Evolutionary conservation across 2,888 invertebrate species (phyloP), one percentile per base, ranked within the genome.

Genomic region (Zele albiditarsus): DNA sequence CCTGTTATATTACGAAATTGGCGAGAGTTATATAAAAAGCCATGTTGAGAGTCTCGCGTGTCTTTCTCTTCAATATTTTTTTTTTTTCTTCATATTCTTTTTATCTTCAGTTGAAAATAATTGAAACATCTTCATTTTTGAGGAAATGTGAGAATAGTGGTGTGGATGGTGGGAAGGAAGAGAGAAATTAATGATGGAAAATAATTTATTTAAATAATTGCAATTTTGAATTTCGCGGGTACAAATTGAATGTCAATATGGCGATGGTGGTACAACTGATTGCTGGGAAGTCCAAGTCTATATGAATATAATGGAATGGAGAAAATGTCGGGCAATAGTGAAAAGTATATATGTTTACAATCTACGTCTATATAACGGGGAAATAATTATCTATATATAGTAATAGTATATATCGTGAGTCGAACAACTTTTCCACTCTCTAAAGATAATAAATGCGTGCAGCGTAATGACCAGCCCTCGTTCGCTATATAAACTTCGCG

Each of bases 391-490:
- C 46, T 49, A 31, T 58, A 53, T 65, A 42, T 71, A 27, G 65
- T 65, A 58, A 57, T 65, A 70, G 65, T 66, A 71, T 71, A 72
- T 20, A 57, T n/a, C 71, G 60, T 42, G 78, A 79, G 78, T 79
- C 79, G 79, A 77, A 72, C 79, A 79, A 79, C 77, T 79, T 79
- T 79, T 78, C 79, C 78, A 79, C 79, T 79, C 79, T 79, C 79
- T 79, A 79, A 78, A 78, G 79, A 79, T 79, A 78, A 38, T 78
- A 77, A 79, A 76, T 76, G 77, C 73, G 73, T 75, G 60, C 62
- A 27, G 71, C 33, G 60, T 71, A 71, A 71, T 71, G 62, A 62
- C 71, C 62, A 71, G 42, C 62, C 62, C 46, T 62, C 62, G 31
- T 60, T 71, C 25, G 49, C 71, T 63, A 63, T 62, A 62, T 60